Base-by-base conservation (phyloP, 2,888 invertebrate genomes). In the Empis stercorea region DNA sequence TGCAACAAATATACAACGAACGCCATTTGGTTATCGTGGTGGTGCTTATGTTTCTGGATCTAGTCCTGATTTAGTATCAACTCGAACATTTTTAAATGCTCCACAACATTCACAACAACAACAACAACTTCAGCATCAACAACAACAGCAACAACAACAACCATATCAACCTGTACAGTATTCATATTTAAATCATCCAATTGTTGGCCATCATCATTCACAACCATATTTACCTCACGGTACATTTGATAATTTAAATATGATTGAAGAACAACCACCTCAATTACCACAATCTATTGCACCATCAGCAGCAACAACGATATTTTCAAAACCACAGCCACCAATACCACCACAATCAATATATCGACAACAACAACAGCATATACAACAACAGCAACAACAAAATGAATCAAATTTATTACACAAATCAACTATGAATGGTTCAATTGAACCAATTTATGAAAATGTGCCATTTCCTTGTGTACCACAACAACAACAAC, bases 381-480 rank as follows among this genome's bases (percentile, higher is more conserved):
- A 50, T 15, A 14, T 50, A 9, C 41, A 44, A 14, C 49, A 47
- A 16, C 20, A 20, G 5, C 20, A 20, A 5, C 46, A 43, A 7
- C 48, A 48, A 32, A 34, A 34, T n/a, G 34, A 46, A 57, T 57
- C 60, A 0, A 48, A 41, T 13, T 30, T 65, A 30, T 20, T 20
- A 20, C 66, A 74, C 61, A 60, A 71, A 16, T 73, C 61, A 43
- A 57, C 60, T 3, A 61, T 63, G 68, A 76, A 58, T 53, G 76
- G 55, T 68, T 80, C 53, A 52, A 80, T 78, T 13, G 87, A 87
- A 60, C 87, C 87, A 1, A 87, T 87, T 52, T 87, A 87, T 62
- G 86, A 87, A 59, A 87, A 87, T 62, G 82, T 87, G 9, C 85
- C 84, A 1, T 61, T 83, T 27, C 80, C 83, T 0, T 81, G 80